Base-by-base conservation (phyloP, 2,888 invertebrate species). In the Temnothorax ravouxi region DNA sequence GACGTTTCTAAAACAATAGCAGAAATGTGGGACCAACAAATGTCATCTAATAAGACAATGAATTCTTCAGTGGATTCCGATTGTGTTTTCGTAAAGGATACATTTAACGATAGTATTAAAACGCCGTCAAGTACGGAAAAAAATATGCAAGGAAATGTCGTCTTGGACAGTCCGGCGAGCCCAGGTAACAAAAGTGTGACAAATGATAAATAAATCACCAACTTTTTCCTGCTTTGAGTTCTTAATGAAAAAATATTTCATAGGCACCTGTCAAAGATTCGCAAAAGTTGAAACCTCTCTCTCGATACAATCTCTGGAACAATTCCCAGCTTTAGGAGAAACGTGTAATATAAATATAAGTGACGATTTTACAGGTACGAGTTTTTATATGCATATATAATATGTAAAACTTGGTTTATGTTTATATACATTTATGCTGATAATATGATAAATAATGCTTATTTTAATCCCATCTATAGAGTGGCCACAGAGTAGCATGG, bases 1-100 rank as follows among this genome's bases (percentile, higher is more conserved):
- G 80, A 89, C 54, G 85, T 92, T 29, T 90, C 92, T 3, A 93
- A 91, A 83, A 88, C 90, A 44, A 92, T 92, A 41, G 92, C 90
- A 54, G 90, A 91, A 67, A 87, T 94, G 81, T 92, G 91, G 89
- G 91, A 88, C 54, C 84, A 87, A 81, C 82, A 83, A 72, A 34
- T 84, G 47, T 81, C 72, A 5, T 52, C 50, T 0, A 85, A 44
- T 0, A 85, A 44, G 52, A 5, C 50, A 52, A 1, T 69, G 41
- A 84, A 80, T 72, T 80, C 72, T 47, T 44, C 54, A 66, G 15
- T 21, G 13, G 62, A 84, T 85, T 56, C 80, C 9, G 75, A 71
- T 41, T 52, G n/a, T 38, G 38, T 76, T 29, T 0, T 9, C n/a
- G 2, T 29, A 15, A 54, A 54, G 0, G 56, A 79, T 50, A 61